Base-by-base conservation (phyloP, 2,113 vertebrate species). In the Syngnathus typhle region DNA sequence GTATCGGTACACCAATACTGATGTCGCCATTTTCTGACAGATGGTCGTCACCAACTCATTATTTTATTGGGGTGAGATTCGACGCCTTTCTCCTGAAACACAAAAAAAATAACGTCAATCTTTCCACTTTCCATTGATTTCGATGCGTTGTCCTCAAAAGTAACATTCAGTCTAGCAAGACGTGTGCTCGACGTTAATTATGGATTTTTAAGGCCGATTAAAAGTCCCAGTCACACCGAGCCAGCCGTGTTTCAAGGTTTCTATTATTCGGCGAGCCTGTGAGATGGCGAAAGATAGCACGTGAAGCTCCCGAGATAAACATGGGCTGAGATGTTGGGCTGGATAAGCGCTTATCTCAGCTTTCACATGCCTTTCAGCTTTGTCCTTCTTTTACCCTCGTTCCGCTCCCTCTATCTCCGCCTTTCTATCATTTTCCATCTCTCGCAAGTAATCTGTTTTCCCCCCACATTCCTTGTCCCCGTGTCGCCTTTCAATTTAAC, bases 131-230 rank as follows among this genome's bases (percentile, higher is more conserved):
- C 27, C 41, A 36, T 56, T 47, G 36, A 79, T 64, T 65, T 68
- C 62, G 68, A 70, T 67, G 69, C 23, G 23, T 23, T n/a, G n/a
- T n/a, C n/a, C n/a, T n/a, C n/a, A 37, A 82, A 88, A 83, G 55
- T 74, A 82, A 74, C 81, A 69, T 60, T 41, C 13, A 13, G 13
- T 67, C 63, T 74, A 68, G 73, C 79, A 76, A 76, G 60, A 68
- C 72, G 66, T 81, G 67, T 82, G 78, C 75, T 71, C 64, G 49
- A 60, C 51, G 81, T 87, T 90, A 88, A 90, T 90, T 88, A 85
- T 70, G 72, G 76, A 81, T 87, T 78, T 76, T 82, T 75, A 83
- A 83, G 85, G 82, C 82, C 84, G 87, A 89, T 90, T 88, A 89
- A 88, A 83, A 86, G 78, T 76, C 71, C 55, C 75, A 82, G 77